phyloP scores from a whole-genome alignment of 2,113 vertebrate genomes.

The Phycodurus eques region DNA sequence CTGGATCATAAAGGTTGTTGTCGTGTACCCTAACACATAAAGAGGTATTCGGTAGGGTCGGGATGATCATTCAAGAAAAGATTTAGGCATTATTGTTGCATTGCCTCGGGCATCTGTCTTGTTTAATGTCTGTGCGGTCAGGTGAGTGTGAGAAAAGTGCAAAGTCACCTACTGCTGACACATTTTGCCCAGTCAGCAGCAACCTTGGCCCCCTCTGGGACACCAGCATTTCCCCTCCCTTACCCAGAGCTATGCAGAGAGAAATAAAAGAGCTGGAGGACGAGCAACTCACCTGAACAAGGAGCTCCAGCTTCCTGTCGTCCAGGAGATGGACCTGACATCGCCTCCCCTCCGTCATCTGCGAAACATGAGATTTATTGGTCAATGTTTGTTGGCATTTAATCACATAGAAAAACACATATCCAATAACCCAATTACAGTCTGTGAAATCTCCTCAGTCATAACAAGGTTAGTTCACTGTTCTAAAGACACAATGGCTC shows the following conservation, averaged over 20 bases:
- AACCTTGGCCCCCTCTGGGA: conserved; percentile 18
- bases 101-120: conserved; percentile 13
- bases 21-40: neutral
- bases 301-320: conserved; percentile 93
- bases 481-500: conserved; percentile 37
- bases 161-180: conserved; percentile 48
- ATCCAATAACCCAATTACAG: neutral
- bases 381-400: conserved; percentile 5
- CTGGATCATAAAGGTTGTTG: neutral
- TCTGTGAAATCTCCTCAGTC: neutral
- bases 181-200: conserved; percentile 51
- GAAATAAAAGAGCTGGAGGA: conserved; percentile 5
- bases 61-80: conserved; percentile 3
- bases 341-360: conserved; percentile 97
- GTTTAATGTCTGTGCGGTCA: conserved; percentile 33
- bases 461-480: conserved; percentile 26
- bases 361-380: neutral
- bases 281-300: conserved; percentile 83
- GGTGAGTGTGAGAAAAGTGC: conserved; percentile 49
- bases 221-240: conserved; percentile 16
- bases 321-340: conserved; percentile 97
- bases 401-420: neutral
- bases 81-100: conserved; percentile 6
- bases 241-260: conserved; percentile 24
- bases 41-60: neutral